Evolutionary conservation across 2,888 invertebrate species (phyloP).

Genomic region (Bombylius discolor): DNA sequence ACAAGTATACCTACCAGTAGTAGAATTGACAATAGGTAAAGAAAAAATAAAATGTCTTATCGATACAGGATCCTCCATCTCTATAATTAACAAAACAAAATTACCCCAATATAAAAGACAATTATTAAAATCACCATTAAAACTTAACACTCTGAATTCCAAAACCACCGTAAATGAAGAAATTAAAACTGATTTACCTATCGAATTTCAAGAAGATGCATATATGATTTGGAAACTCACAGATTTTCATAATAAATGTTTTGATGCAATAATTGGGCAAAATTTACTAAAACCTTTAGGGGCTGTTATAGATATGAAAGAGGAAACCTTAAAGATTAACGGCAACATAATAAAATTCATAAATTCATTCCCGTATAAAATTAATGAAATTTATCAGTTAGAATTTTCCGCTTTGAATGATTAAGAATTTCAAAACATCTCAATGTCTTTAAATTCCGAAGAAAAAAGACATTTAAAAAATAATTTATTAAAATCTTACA

Average conservation of each 20-base stretch:
- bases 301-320: background rate
- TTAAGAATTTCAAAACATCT: background rate
- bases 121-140: background rate
- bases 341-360: background rate
- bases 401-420: background rate
- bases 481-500: background rate
- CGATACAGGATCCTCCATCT: constrained; percentile 1
- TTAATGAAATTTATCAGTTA: background rate
- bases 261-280: constrained; percentile 5
- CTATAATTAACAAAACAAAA: background rate
- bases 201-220: constrained; percentile 12
- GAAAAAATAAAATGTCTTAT: constrained; percentile 11
- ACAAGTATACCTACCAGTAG: constrained; percentile 5
- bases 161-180: constrained; percentile 4
- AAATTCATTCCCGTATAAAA: background rate
- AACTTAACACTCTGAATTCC: constrained; percentile 9
- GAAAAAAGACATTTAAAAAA: background rate
- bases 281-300: constrained; percentile 3
- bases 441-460: background rate
- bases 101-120: background rate
- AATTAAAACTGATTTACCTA: constrained; percentile 10
- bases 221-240: constrained; percentile 10
- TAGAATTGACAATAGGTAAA: constrained; percentile 13
- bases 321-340: background rate
- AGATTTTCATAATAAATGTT: background rate